Conservation (phyloP, 2,888 invertebrate genomes). For the Patella ulyssiponensis region DNA sequence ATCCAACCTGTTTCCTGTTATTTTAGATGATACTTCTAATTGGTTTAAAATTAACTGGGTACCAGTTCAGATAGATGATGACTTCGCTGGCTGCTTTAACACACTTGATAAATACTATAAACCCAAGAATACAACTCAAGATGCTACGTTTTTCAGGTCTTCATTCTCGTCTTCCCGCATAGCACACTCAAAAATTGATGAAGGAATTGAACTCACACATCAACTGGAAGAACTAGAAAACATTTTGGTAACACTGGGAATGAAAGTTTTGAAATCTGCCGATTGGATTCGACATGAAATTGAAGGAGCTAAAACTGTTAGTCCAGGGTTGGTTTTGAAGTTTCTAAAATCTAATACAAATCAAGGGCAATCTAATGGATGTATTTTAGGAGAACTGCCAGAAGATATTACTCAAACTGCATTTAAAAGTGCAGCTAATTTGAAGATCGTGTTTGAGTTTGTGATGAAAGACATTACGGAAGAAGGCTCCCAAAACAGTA, state of each 20-base stretch:
- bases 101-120: neutral
- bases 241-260: conserved; percentile 27
- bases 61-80: conserved; percentile 1
- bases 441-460: conserved; percentile 13
- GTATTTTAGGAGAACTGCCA: conserved; percentile 12
- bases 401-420: neutral
- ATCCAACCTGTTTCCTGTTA: neutral
- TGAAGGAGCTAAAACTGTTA: conserved; percentile 15
- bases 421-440: neutral
- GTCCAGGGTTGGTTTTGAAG: conserved; percentile 20
- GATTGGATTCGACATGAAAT: conserved; percentile 20
- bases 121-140: conserved; percentile 40
- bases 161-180: conserved; percentile 17
- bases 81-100: neutral
- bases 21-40: neutral
- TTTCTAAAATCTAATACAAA: conserved; percentile 28
- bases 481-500: neutral
- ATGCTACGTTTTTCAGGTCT: conserved; percentile 28
- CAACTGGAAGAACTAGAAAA: too few relatives aligned
- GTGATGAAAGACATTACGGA: neutral
- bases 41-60: neutral
- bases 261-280: conserved; percentile 31
- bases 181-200: neutral
- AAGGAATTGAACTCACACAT: too few relatives aligned
- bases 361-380: conserved; percentile 3